A percentile compares a stretch with the other conserved stretches of the same genome.
Conservation (phyloP, 2,797 vertebrate species). For the Orestias chungarensis region DNA sequence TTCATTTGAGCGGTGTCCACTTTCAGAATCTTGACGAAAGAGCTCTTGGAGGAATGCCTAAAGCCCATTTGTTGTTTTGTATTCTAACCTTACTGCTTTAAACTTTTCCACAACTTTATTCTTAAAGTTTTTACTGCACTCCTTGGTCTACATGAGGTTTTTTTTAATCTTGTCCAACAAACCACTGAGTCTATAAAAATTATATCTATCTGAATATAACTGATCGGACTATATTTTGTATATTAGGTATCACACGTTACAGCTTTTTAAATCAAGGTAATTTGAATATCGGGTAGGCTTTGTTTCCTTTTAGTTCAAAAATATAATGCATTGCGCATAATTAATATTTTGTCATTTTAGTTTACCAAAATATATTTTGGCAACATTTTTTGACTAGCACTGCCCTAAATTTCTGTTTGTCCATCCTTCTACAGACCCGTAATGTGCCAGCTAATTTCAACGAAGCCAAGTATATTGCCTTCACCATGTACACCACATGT, state of each 20-base stretch:
- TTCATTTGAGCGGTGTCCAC: too few species aligned
- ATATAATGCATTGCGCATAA: neutral
- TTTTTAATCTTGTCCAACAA: neutral
- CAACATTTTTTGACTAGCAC: too few species aligned
- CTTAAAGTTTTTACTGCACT: too few species aligned
- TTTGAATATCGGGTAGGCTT: neutral
- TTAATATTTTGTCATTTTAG: neutral
- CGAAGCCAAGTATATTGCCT: constrained; percentile 98
- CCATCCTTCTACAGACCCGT: constrained; percentile 80
- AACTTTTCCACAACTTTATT: too few species aligned
- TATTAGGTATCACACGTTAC: neutral
- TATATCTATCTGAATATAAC: neutral
- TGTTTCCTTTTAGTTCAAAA: neutral
- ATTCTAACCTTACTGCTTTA: too few species aligned
- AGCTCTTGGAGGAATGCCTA: too few species aligned
- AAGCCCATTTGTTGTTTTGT: too few species aligned
- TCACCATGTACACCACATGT: constrained; percentile 99
- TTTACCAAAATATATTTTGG: neutral
- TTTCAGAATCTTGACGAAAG: too few species aligned
- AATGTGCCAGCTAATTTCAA: constrained; percentile 99
- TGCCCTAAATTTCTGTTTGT: neutral
- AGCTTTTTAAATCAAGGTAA: neutral
- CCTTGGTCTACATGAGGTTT: neutral
- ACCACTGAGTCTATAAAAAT: neutral
- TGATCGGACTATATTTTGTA: neutral